A percentile compares a stretch with the other conserved stretches of the same genome.
These are phyloP conservation scores for Arothron firmamentum DNA, from an alignment of 2,113 vertebrate genomes.

Conservation along the genomic window DNA sequence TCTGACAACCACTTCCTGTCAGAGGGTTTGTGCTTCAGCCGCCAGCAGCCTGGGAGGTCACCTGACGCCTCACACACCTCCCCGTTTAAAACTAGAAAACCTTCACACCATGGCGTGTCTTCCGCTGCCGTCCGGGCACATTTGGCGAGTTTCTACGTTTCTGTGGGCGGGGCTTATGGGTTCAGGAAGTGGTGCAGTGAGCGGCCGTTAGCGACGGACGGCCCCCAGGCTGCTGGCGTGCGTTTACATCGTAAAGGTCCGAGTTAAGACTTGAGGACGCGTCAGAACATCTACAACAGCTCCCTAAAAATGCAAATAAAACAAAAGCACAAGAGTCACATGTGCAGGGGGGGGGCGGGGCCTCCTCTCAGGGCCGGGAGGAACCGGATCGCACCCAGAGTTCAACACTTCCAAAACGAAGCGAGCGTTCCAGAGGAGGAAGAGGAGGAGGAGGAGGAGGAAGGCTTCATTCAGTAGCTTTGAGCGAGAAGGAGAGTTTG, in stretches of 20 bases:
- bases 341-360: slow-evolving; percentile 33
- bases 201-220: not conserved
- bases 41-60: slow-evolving; percentile 45
- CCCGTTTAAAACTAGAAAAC: too few relatives aligned
- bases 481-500: slow-evolving; percentile 96
- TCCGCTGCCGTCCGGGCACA: too few relatives aligned
- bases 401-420: slow-evolving; percentile 92
- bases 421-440: slow-evolving; percentile 83
- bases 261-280: slow-evolving; percentile 56
- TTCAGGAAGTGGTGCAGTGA: not conserved
- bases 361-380: slow-evolving; percentile 36
- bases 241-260: slow-evolving; percentile 23
- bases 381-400: not conserved
- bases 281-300: slow-evolving; percentile 57
- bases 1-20: slow-evolving; percentile 8
- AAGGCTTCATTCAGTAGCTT: slow-evolving; percentile 86
- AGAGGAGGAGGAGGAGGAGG: slow-evolving; percentile 42
- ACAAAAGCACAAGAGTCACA: slow-evolving; percentile 30
- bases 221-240: slow-evolving; percentile 44
- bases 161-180: not conserved
- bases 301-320: slow-evolving; percentile 55
- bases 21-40: slow-evolving; percentile 13
- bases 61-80: too few relatives aligned
- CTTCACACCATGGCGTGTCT: too few relatives aligned
- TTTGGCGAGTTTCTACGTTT: too few relatives aligned